These are phyloP conservation scores for Palythoa heliodiscus DNA, from an alignment of 92 coral and sea anemone genomes.

Conservation along the genomic window DNA sequence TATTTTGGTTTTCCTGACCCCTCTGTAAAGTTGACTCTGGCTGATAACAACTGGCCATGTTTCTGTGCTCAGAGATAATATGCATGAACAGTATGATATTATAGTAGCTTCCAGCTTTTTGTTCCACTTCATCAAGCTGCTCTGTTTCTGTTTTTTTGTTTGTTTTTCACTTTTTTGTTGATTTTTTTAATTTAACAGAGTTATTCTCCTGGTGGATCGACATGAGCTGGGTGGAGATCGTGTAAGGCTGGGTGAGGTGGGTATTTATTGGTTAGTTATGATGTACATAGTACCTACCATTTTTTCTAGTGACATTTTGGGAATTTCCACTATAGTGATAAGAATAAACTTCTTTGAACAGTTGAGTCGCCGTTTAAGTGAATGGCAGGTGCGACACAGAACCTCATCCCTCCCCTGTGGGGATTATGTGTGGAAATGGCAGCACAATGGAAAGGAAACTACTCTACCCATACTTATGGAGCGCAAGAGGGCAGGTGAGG, in stretches of 20 bases:
- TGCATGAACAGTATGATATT: too few species aligned
- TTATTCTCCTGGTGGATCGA: conserved; percentile 55
- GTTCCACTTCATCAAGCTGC: too few species aligned
- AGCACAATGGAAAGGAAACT: conserved; percentile 50
- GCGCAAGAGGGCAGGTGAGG: conserved; percentile 72
- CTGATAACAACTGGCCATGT: too few species aligned
- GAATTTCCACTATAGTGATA: not conserved
- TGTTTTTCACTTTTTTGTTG: not conserved
- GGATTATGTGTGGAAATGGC: conserved; percentile 70
- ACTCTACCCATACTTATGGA: conserved; percentile 64
- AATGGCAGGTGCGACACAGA: conserved; percentile 63
- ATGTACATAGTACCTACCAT: not conserved
- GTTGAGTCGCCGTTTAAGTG: conserved; percentile 65
- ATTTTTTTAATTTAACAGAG: conserved; percentile 28
- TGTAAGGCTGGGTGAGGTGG: conserved; percentile 62
- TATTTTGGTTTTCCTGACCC: too few species aligned
- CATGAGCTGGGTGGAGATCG: conserved; percentile 72
- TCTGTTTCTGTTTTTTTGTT: too few species aligned
- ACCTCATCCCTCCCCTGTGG: conserved; percentile 72
- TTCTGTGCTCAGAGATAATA: too few species aligned
- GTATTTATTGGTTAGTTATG: not conserved
- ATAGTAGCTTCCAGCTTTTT: too few species aligned
- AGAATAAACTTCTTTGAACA: not conserved
- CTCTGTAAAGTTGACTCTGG: too few species aligned
- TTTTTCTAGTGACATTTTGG: too few species aligned